These are phyloP conservation scores for Cossypha dichroa DNA, from an alignment of 2,797 vertebrate species.

Conservation along the genomic window DNA sequence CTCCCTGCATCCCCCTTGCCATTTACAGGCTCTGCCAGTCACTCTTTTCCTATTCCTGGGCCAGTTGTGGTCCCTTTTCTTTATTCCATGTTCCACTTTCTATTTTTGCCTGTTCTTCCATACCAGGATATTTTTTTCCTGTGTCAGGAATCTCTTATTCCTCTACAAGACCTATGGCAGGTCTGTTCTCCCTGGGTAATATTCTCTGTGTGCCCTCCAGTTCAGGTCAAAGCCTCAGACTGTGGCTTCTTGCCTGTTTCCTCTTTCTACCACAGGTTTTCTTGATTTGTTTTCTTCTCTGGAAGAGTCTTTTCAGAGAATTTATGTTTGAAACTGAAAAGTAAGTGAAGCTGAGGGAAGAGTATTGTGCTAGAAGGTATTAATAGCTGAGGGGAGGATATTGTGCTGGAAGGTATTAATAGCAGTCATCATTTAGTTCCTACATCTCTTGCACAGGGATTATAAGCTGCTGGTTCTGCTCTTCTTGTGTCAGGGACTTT, in stretches of 20 bases:
- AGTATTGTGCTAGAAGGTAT: neutral
- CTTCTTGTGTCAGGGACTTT: neutral
- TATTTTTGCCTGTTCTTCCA: neutral
- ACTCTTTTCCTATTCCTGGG: neutral
- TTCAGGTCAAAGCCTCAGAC: neutral
- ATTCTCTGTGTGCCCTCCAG: neutral
- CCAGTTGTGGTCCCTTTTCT: neutral
- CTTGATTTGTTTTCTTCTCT: slow-evolving; percentile 7
- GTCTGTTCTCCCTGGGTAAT: neutral
- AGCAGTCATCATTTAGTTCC: neutral
- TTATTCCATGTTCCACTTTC: neutral
- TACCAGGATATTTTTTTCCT: neutral
- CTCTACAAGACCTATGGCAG: neutral
- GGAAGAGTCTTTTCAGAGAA: neutral
- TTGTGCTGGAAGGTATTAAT: slow-evolving; percentile 13
- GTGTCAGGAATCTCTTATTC: neutral
- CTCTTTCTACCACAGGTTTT: neutral
- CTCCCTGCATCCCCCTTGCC: neutral
- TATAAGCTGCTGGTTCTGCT: neutral
- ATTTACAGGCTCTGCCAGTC: neutral
- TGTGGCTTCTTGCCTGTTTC: neutral
- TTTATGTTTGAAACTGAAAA: neutral
- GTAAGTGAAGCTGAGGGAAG: neutral
- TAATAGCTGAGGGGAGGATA: slow-evolving; percentile 2
- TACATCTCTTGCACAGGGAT: neutral